phyloP scores from a whole-genome alignment of 2,888 invertebrate genomes.

The Colostygia pectinataria region DNA sequence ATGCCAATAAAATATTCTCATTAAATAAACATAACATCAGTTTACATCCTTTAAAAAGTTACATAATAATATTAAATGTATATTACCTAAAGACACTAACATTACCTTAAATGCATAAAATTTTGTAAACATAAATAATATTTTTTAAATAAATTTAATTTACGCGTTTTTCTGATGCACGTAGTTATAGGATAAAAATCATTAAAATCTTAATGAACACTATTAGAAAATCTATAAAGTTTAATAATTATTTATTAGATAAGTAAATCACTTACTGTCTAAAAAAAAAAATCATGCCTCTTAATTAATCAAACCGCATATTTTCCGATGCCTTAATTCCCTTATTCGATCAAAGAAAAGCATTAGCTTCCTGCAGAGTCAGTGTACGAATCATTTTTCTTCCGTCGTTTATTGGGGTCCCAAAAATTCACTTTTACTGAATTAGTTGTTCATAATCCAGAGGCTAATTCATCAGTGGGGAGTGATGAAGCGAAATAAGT shows the following conservation, averaged over 20 bases:
- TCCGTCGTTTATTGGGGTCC: conserved; percentile 57
- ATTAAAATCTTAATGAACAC: too few relatives aligned
- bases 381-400: conserved; percentile 68
- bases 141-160: neutral
- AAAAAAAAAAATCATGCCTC: conserved; percentile 18
- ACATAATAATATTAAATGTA: too few relatives aligned
- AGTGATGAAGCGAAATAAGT: conserved; percentile 58
- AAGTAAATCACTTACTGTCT: neutral
- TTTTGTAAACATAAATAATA: neutral
- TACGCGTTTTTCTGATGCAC: too few relatives aligned
- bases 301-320: conserved; percentile 51
- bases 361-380: conserved; percentile 62
- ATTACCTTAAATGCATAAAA: too few relatives aligned
- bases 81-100: too few relatives aligned
- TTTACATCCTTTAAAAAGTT: too few relatives aligned
- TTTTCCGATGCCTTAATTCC: conserved; percentile 64
- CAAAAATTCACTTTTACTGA: conserved; percentile 68
- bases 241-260: too few relatives aligned
- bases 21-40: too few relatives aligned
- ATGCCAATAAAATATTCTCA: too few relatives aligned
- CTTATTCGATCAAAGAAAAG: conserved; percentile 63
- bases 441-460: conserved; percentile 60
- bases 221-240: too few relatives aligned
- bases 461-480: conserved; percentile 68
- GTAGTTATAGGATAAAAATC: too few relatives aligned